These are phyloP conservation scores for Butorides virescens DNA, from an alignment of 2,113 vertebrate species.

Conservation along the genomic window DNA sequence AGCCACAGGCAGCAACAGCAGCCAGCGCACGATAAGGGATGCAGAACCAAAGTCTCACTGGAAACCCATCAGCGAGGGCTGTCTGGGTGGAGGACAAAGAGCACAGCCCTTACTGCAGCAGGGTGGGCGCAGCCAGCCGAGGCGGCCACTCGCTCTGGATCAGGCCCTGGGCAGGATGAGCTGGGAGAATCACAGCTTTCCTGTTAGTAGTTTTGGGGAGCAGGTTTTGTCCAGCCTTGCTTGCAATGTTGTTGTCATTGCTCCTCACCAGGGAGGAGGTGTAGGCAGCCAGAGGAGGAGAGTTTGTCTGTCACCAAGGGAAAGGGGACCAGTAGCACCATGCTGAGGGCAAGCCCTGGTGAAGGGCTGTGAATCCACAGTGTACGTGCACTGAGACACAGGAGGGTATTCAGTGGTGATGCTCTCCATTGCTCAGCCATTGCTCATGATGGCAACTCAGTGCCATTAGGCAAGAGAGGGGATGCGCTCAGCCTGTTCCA, in stretches of 20 bases:
- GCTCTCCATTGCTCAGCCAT: not conserved
- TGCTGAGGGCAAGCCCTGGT: not conserved
- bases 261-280: not conserved
- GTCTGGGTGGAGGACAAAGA: not conserved
- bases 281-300: not conserved
- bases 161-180: not conserved
- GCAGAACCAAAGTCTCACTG: not conserved
- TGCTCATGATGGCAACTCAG: not conserved
- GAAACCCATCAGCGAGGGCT: not conserved
- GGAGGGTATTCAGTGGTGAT: not conserved
- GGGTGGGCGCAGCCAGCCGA: rapidly evolving
- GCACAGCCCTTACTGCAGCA: not conserved
- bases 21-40: not conserved
- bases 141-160: not conserved
- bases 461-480: not conserved
- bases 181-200: not conserved
- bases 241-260: not conserved
- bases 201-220: not conserved
- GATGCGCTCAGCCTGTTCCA: not conserved
- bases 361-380: not conserved
- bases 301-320: not conserved
- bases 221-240: not conserved
- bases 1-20: not conserved
- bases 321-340: not conserved
- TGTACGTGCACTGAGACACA: rapidly evolving